Conservation (phyloP, 1,140 invertebrate genomes). For the Polypedilum vanderplanki region DNA sequence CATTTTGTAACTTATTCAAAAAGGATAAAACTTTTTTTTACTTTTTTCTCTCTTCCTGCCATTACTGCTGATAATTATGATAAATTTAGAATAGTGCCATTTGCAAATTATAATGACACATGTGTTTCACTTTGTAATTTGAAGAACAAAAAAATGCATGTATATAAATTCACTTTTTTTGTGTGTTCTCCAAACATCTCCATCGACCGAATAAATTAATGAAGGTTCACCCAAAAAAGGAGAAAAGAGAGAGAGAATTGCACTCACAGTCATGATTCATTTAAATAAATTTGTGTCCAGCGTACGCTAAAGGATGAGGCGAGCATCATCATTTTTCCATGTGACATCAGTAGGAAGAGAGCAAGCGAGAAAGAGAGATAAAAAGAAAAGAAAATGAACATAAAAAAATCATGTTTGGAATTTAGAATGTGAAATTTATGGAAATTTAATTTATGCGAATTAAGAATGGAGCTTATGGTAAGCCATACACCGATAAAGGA, state of each 20-base stretch:
- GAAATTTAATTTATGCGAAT: slow-evolving; percentile 8
- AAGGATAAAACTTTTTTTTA: too few relatives aligned
- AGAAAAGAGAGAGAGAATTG: background rate
- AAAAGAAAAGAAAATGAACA: too few relatives aligned
- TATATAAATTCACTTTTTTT: slow-evolving; percentile 1
- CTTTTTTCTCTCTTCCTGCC: too few relatives aligned
- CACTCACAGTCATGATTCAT: slow-evolving; percentile 16
- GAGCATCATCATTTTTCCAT: background rate
- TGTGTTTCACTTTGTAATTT: too few relatives aligned
- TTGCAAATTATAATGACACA: too few relatives aligned
- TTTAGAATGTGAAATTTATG: background rate
- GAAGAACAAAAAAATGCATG: too few relatives aligned
- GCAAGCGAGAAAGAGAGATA: too few relatives aligned
- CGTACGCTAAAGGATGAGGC: background rate
- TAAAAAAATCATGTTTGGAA: background rate
- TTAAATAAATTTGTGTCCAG: slow-evolving; percentile 9
- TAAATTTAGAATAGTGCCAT: too few relatives aligned
- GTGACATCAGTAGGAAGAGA: background rate
- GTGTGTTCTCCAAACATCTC: background rate
- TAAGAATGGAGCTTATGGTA: background rate
- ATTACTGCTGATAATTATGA: too few relatives aligned
- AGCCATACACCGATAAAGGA: background rate
- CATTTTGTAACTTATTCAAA: too few relatives aligned
- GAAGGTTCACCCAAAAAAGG: background rate
- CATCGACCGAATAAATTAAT: background rate